A percentile compares a stretch with the other conserved stretches of the same genome.
phyloP scores from a whole-genome alignment of 92 coral and sea anemone genomes.

The Epizoanthus illoricatus region DNA sequence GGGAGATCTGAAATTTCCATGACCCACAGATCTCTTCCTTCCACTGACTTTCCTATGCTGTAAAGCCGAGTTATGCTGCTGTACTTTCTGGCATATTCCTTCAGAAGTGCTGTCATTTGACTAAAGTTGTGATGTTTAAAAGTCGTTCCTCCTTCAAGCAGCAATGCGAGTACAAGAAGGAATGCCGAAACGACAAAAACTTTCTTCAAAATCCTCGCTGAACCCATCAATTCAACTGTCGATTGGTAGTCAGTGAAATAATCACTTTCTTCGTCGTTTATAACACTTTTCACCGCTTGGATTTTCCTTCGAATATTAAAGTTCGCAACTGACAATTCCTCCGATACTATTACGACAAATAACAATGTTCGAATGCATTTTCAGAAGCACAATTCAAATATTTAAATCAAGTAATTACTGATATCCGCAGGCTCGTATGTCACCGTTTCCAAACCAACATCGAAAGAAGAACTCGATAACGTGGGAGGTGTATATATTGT shows the following conservation, averaged over 20 bases:
- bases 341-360: too few relatives aligned
- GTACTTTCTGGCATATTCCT: slow-evolving; percentile 49
- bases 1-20: slow-evolving; percentile 91
- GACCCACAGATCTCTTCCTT: slow-evolving; percentile 70
- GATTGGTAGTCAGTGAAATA: neutral
- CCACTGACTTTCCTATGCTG: slow-evolving; percentile 67
- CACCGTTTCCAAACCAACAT: too few relatives aligned
- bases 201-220: slow-evolving; percentile 22
- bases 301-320: too few relatives aligned
- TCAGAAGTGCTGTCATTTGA: slow-evolving; percentile 59
- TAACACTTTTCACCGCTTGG: too few relatives aligned
- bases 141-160: slow-evolving; percentile 46
- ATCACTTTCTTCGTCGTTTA: too few relatives aligned
- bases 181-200: slow-evolving; percentile 6
- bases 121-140: slow-evolving; percentile 81
- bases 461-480: too few relatives aligned
- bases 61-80: slow-evolving; percentile 69
- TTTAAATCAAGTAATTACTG: too few relatives aligned
- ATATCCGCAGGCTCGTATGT: too few relatives aligned
- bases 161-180: slow-evolving; percentile 32
- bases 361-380: too few relatives aligned
- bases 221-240: slow-evolving; percentile 36
- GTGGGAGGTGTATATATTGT: too few relatives aligned
- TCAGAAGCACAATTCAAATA: too few relatives aligned
- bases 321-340: too few relatives aligned